Percentiles rank a stretch among this genome's conserved stretches.
phyloP scores from a whole-genome alignment of 23 tunicate species.

The Trididemnum clinides region DNA sequence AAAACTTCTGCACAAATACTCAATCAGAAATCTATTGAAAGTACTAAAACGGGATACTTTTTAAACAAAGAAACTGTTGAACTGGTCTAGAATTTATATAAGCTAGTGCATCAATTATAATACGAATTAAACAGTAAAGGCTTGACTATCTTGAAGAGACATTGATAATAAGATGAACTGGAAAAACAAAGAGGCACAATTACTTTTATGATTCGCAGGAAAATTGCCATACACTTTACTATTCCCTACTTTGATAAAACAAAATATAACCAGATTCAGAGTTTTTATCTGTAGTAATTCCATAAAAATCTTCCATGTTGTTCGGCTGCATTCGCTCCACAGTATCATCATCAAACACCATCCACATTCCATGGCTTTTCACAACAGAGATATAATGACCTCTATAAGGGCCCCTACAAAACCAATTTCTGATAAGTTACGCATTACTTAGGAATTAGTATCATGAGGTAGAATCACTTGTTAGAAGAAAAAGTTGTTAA shows the following conservation, averaged over 20 bases:
- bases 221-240: background rate
- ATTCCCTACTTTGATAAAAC: constrained; percentile 77
- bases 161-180: background rate
- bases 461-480: too few species aligned
- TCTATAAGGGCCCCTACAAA: constrained; percentile 90
- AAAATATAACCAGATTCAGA: constrained; percentile 96
- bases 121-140: too few species aligned
- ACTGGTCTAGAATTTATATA: too few species aligned
- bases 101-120: too few species aligned
- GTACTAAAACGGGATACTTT: too few species aligned
- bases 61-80: too few species aligned
- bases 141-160: too few species aligned
- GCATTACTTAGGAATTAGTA: too few species aligned
- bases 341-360: constrained; percentile 92
- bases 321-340: constrained; percentile 89
- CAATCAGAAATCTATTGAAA: too few species aligned
- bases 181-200: background rate
- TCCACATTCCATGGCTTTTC: constrained; percentile 94
- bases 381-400: constrained; percentile 98
- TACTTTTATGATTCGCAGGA: background rate
- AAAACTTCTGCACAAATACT: too few species aligned
- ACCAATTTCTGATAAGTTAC: too few species aligned
- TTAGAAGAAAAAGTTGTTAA: too few species aligned
- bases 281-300: constrained; percentile 91
- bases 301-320: constrained; percentile 93